These are phyloP conservation scores for Vidua chalybeata DNA, from an alignment of 2,113 vertebrate species.

Conservation along the genomic window DNA sequence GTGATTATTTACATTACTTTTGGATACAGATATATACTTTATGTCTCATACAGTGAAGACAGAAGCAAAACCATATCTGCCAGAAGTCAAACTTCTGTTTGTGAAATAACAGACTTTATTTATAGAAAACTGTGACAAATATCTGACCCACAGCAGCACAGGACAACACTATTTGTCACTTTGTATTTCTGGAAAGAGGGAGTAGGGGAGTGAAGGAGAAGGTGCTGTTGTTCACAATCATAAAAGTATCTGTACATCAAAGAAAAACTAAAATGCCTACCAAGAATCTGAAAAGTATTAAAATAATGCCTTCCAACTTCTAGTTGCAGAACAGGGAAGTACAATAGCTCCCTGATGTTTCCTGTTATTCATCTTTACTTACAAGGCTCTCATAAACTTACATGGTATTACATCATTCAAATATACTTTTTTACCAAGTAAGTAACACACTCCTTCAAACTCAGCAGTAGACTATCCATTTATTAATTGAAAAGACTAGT, in stretches of 20 bases:
- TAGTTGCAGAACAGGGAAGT: neutral
- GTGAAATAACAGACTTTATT: neutral
- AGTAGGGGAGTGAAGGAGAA: rapidly evolving
- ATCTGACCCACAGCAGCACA: neutral
- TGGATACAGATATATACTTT: neutral
- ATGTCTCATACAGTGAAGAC: neutral
- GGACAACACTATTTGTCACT: neutral
- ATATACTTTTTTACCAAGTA: neutral
- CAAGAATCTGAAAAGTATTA: neutral
- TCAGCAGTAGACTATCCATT: neutral
- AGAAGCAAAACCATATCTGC: neutral
- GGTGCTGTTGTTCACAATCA: neutral
- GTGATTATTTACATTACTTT: neutral
- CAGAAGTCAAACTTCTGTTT: neutral
- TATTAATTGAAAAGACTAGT: neutral
- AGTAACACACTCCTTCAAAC: neutral
- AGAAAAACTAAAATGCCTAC: neutral
- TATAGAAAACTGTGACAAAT: neutral
- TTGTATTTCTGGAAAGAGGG: neutral
- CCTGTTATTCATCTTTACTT: neutral
- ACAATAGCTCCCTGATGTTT: neutral
- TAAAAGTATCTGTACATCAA: neutral
- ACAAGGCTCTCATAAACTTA: neutral
- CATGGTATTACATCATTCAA: neutral
- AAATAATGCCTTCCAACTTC: neutral